Percentiles rank a stretch among this genome's conserved stretches.
These are phyloP conservation scores for Punctoribates punctum DNA, from an alignment of 2,888 invertebrate genomes.

Conservation along the genomic window DNA sequence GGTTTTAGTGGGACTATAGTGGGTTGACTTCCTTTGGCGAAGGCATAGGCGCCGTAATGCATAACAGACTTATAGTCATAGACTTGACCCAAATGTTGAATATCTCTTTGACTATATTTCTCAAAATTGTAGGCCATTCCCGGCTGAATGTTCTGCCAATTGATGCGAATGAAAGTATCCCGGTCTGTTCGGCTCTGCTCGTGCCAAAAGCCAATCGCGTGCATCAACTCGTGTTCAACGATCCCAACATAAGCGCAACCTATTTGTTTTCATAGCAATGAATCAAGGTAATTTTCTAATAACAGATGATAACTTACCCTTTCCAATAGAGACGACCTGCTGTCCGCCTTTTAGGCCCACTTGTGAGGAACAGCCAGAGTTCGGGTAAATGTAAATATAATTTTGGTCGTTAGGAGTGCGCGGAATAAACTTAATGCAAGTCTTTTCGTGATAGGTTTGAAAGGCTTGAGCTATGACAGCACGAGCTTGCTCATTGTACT, in stretches of 20 bases:
- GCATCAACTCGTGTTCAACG: conserved; percentile 40
- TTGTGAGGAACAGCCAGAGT: conserved; percentile 39
- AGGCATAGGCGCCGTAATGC: conserved; percentile 67
- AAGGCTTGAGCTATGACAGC: conserved; percentile 36
- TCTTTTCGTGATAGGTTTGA: conserved; percentile 53
- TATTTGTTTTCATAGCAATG: too few species aligned
- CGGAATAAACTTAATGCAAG: conserved; percentile 34
- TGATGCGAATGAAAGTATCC: conserved; percentile 40
- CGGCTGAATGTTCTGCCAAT: conserved; percentile 13
- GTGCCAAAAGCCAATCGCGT: conserved; percentile 42
- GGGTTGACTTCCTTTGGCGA: conserved; percentile 61
- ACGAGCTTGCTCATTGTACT: background rate
- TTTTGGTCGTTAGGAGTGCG: background rate
- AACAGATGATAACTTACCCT: conserved; percentile 16
- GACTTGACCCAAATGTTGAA: conserved; percentile 64
- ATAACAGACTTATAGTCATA: conserved; percentile 71
- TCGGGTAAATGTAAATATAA: conserved; percentile 31
- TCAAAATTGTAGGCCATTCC: conserved; percentile 50
- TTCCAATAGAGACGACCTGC: conserved; percentile 41
- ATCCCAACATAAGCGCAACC: conserved; percentile 34
- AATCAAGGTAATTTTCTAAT: too few species aligned
- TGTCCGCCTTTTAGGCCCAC: conserved; percentile 36
- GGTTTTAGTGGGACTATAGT: conserved; percentile 63
- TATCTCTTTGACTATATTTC: conserved; percentile 63
- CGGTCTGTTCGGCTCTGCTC: conserved; percentile 41